Evolutionary conservation across 2,888 invertebrate species (phyloP).

Genomic region (Phyllotreta striolata): DNA sequence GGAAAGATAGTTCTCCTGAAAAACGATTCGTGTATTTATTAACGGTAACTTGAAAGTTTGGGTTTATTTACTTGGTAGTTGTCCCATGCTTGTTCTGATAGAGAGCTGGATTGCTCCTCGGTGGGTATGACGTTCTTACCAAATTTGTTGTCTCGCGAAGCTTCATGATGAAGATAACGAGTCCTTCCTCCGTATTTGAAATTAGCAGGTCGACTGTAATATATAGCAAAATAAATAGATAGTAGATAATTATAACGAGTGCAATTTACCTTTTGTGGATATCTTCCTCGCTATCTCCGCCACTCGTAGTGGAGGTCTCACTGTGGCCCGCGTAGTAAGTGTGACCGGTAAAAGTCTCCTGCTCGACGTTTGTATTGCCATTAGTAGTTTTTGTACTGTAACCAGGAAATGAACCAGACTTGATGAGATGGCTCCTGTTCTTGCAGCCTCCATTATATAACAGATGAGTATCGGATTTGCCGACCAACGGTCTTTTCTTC

Average conservation of each 20-base stretch:
- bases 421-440: constrained; percentile 63
- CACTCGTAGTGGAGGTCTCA: constrained; percentile 70
- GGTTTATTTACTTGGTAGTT: constrained; percentile 78
- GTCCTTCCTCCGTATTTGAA: constrained; percentile 71
- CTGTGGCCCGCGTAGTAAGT: constrained; percentile 57
- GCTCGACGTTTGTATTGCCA: constrained; percentile 63
- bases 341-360: constrained; percentile 68
- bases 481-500: constrained; percentile 51
- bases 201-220: constrained; percentile 62
- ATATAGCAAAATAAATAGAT: constrained; percentile 31
- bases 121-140: constrained; percentile 68
- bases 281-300: constrained; percentile 75
- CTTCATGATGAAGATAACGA: constrained; percentile 56
- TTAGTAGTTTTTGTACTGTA: constrained; percentile 64
- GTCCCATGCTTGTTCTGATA: constrained; percentile 95
- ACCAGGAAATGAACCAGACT: constrained; percentile 79
- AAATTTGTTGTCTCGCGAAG: constrained; percentile 56
- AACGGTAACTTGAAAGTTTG: constrained; percentile 11
- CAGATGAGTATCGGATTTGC: constrained; percentile 50
- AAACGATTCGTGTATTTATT: constrained; percentile 44
- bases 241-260: too few species aligned
- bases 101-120: constrained; percentile 81
- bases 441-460: constrained; percentile 41
- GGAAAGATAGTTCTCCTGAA: constrained; percentile 88
- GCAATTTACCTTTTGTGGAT: constrained; percentile 53